Evolutionary conservation across 2,797 vertebrate species (phyloP).

Genomic region (Tokudaia tokunoshimensis): DNA sequence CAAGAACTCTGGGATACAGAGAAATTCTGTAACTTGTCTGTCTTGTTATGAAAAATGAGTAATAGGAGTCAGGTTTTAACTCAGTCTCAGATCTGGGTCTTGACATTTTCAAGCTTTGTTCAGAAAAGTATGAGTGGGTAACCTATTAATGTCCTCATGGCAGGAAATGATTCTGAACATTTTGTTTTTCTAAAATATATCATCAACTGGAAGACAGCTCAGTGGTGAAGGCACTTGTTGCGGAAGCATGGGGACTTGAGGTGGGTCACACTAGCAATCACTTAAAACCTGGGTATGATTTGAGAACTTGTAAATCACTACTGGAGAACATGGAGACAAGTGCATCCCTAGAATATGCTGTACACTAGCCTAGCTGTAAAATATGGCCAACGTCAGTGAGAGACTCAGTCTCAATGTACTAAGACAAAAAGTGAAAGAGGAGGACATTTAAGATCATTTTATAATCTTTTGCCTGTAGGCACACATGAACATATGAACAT

Average conservation of each 20-base stretch:
- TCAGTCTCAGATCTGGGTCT: background rate
- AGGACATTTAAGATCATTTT: background rate
- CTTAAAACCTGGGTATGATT: background rate
- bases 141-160: background rate
- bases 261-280: too few species aligned
- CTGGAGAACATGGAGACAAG: background rate
- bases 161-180: background rate
- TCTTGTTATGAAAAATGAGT: background rate
- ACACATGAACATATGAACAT: background rate
- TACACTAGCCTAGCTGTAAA: background rate
- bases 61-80: background rate
- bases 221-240: fast-evolving
- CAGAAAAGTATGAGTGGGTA: background rate
- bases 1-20: background rate
- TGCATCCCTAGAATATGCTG: too few species aligned
- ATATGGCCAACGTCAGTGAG: too few species aligned
- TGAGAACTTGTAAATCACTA: background rate
- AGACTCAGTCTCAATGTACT: background rate
- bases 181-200: background rate
- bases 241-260: background rate
- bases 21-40: background rate
- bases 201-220: too few species aligned
- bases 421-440: background rate
- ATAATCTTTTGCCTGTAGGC: background rate
- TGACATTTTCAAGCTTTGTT: background rate